Evolutionary conservation across 64 coral and sea anemone species (phyloP).

Genomic region (Catalaphyllia jardinei): DNA sequence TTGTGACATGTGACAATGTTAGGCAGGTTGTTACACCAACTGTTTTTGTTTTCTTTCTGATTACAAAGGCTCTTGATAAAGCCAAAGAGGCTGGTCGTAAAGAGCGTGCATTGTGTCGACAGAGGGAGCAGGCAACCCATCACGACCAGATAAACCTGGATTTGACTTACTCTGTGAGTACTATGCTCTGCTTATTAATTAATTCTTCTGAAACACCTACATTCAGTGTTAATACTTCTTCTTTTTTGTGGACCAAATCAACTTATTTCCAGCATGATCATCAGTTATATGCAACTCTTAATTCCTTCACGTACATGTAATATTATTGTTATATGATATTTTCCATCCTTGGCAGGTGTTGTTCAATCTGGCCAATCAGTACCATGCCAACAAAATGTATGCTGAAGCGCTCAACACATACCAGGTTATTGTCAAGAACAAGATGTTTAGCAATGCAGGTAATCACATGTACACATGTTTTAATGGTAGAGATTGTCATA

Average conservation of each 20-base stretch:
- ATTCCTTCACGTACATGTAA: not conserved
- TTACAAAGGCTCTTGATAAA: constrained; percentile 84
- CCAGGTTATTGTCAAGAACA: constrained; percentile 99
- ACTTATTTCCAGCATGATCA: not conserved
- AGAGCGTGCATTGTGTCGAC: constrained; percentile 85
- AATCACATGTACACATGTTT: not conserved
- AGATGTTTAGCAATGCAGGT: constrained; percentile 99
- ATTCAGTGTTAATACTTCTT: not conserved
- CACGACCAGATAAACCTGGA: constrained; percentile 95
- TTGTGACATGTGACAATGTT: no score
- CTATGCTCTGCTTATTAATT: no score
- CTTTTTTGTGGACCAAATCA: no score
- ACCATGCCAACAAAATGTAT: constrained; percentile 90
- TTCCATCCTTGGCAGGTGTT: constrained; percentile 62
- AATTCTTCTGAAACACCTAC: not conserved
- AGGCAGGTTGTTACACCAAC: not conserved
- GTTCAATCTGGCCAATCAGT: constrained; percentile 96
- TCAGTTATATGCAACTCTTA: not conserved
- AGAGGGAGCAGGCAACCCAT: constrained; percentile 91
- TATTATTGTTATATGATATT: not conserved
- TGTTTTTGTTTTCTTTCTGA: not conserved
- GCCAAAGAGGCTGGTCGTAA: constrained; percentile 95
- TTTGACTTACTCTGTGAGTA: constrained; percentile 96
- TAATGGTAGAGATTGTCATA: not conserved
- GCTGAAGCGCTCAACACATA: constrained; percentile 94